Evolutionary conservation across 2,888 invertebrate genomes (phyloP), one percentile per base, ranked within the genome.

Genomic region (Uropetala carovei): DNA sequence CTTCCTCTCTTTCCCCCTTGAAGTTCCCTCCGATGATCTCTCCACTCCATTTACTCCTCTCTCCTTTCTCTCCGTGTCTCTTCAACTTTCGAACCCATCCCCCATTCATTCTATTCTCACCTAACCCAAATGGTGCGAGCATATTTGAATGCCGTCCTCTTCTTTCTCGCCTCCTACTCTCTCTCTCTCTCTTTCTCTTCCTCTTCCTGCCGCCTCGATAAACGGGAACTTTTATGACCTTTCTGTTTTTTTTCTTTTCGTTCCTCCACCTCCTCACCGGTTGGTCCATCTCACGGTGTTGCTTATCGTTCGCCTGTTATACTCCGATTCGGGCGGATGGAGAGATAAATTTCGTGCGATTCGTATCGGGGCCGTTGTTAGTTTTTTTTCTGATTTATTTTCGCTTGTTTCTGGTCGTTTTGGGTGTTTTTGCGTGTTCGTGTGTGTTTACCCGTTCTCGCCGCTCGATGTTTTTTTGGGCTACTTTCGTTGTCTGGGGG

Each of bases 11-110:
- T 14, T 16, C 64, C 64, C 64, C 60, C 27, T 22, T 27, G n/a
- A 11, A 22, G 14, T 27, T 27, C 27, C 13, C 30, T 60, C n/a
- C 22, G 14, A 22, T n/a, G 86, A 86, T 86, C 86, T 86, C 13
- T 16, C 86, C 60, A 59, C 60, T 13, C 60, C 86, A 86, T 86
- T 86, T 86, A 30, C 86, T 22, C 60, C 86, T 27, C 60, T 30
- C 86, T 13, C 59, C 86, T 86, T 18, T 59, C 86, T 59, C 5
- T 13, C 8, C 27, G 59, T 22, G 27, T 59, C 85, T 10, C 60
- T 22, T 68, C n/a, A 10, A 18, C 8, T 68, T 68, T 68, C 68
- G n/a, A 68, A 18, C 68, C 22, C 22, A 18, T 10, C n/a, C 68
- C 68, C 68, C 68, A 68, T 68, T 68, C 68, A 68, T 68, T 68